Conservation (phyloP, 2,113 vertebrate genomes). For the Thunnus thynnus region DNA sequence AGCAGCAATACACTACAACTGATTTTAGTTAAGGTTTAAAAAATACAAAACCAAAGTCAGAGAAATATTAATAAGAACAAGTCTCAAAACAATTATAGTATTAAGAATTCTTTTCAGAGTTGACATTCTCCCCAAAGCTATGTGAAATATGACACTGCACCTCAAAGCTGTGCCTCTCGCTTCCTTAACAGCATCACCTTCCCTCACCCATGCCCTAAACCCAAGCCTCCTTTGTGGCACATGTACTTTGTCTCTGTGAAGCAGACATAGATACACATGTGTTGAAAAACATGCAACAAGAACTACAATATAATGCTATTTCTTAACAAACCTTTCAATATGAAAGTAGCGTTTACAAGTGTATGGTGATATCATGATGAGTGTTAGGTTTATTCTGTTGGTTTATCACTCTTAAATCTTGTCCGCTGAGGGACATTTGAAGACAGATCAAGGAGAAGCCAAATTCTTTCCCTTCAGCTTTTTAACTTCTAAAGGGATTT, state of each 20-base stretch:
- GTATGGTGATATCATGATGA: slow-evolving; percentile 67
- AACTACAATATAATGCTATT: neutral
- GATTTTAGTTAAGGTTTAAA: slow-evolving; percentile 81
- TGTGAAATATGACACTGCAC: slow-evolving; percentile 78
- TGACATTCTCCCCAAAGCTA: slow-evolving; percentile 79
- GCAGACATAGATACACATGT: slow-evolving; percentile 24
- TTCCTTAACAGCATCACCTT: slow-evolving; percentile 50
- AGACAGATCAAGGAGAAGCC: slow-evolving; percentile 78
- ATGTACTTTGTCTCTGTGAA: slow-evolving; percentile 26
- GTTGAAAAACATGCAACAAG: slow-evolving; percentile 47
- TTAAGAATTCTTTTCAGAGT: slow-evolving; percentile 82
- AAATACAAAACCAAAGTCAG: slow-evolving; percentile 66
- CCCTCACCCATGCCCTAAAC: slow-evolving; percentile 44
- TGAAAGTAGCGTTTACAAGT: slow-evolving; percentile 66
- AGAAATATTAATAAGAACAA: slow-evolving; percentile 83
- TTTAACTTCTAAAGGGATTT: slow-evolving; percentile 80
- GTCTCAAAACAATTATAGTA: slow-evolving; percentile 85
- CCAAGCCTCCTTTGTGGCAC: slow-evolving; percentile 50
- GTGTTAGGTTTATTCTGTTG: slow-evolving; percentile 75
- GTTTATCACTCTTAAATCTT: slow-evolving; percentile 79
- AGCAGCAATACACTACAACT: slow-evolving; percentile 84
- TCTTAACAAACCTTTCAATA: slow-evolving; percentile 27
- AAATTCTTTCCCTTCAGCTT: slow-evolving; percentile 71
- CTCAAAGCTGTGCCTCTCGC: slow-evolving; percentile 59
- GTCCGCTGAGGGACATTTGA: slow-evolving; percentile 74